Percentiles rank a stretch among this genome's conserved stretches.
Conservation (phyloP, 2,113 vertebrate species). For the Tetraodon nigroviridis region DNA sequence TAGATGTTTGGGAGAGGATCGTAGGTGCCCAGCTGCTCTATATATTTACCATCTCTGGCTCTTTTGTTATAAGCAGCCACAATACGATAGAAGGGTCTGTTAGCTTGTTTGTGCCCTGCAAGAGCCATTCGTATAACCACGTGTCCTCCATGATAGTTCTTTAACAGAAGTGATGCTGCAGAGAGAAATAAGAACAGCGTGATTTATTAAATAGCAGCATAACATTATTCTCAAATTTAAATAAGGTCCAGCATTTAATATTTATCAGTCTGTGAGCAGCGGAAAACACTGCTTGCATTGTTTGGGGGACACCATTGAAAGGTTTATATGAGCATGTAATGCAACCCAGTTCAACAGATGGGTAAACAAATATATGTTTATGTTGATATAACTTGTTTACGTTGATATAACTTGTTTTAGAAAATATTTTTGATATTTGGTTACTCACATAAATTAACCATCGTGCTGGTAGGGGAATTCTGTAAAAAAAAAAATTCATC, state of each 20-base stretch:
- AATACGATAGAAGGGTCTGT: slow-evolving; percentile 89
- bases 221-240: no score
- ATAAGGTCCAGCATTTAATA: no score
- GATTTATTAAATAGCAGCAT: not conserved
- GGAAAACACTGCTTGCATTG: no score
- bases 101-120: slow-evolving; percentile 81
- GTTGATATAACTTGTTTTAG: not conserved
- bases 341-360: no score
- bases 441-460: slow-evolving; percentile 78
- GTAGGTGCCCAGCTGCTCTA: slow-evolving; percentile 88
- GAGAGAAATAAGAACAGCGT: slow-evolving; percentile 27
- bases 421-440: not conserved
- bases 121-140: slow-evolving; percentile 83
- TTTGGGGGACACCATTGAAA: no score
- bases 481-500: slow-evolving; percentile 21
- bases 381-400: no score
- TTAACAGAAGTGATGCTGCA: slow-evolving; percentile 77
- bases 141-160: slow-evolving; percentile 75
- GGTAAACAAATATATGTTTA: no score
- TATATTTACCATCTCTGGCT: slow-evolving; percentile 82
- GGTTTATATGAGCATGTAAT: no score
- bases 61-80: slow-evolving; percentile 85
- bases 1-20: slow-evolving; percentile 86
- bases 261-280: no score
- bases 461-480: slow-evolving; percentile 39